Conservation (phyloP, 2,888 invertebrate genomes). For the Gasteruption jaculator region DNA sequence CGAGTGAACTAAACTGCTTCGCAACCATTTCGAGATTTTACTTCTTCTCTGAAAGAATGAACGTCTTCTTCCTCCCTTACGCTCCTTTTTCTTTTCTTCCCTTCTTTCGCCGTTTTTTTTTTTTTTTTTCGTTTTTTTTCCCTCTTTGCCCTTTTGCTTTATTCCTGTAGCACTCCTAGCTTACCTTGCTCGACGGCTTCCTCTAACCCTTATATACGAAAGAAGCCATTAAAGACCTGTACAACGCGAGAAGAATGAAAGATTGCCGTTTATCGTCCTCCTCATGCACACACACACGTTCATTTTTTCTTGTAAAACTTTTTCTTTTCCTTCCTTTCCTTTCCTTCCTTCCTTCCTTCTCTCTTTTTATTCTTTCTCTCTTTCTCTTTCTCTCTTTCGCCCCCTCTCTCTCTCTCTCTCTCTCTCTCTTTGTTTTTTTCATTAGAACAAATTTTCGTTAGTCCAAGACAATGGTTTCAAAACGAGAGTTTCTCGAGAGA, state of each 20-base stretch:
- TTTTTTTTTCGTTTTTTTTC: conserved; percentile 6
- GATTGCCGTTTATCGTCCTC: too few species aligned
- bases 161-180: not conserved
- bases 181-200: not conserved
- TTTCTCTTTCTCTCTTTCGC: not conserved
- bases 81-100: conserved; percentile 4
- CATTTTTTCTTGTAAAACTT: conserved; percentile 12
- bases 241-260: conserved; percentile 22
- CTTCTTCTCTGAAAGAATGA: too few species aligned
- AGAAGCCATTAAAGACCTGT: conserved; percentile 23
- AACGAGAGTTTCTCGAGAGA: not conserved
- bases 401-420: conserved; percentile 6
- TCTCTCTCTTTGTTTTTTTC: conserved; percentile 2
- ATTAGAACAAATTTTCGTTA: conserved; percentile 7
- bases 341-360: not conserved
- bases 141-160: conserved; percentile 10
- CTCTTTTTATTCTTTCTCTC: not conserved
- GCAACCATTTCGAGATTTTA: too few species aligned
- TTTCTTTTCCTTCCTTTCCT: conserved; percentile 11
- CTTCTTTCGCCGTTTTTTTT: conserved; percentile 3
- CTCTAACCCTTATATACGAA: conserved; percentile 15
- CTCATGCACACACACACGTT: not conserved
- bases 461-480: not conserved
- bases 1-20: too few species aligned
- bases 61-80: conserved; percentile 23